Evolutionary conservation across 2,888 invertebrate genomes (phyloP).

Genomic region (Unio pictorum): DNA sequence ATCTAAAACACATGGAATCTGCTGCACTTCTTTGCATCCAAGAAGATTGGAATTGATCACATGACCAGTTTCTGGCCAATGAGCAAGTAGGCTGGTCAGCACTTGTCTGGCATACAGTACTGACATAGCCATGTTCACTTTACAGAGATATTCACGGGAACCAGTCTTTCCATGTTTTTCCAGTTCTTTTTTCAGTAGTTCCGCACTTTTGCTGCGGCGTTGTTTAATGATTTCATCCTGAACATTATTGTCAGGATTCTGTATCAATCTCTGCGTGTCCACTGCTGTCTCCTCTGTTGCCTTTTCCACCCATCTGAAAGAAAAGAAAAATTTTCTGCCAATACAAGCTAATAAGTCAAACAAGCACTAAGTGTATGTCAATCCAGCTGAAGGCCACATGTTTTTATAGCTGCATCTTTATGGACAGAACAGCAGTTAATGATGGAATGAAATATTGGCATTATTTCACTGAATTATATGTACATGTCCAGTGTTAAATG

Average conservation of each 20-base stretch:
- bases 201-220: conserved; percentile 58
- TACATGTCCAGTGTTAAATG: too few species aligned
- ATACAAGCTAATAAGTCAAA: not conserved
- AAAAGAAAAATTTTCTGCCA: not conserved
- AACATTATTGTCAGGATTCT: conserved; percentile 55
- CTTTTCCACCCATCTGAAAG: conserved; percentile 32
- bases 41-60: conserved; percentile 63
- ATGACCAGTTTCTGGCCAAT: conserved; percentile 64
- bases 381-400: too few species aligned
- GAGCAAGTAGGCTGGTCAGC: conserved; percentile 63
- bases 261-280: conserved; percentile 59
- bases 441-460: too few species aligned
- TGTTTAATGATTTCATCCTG: conserved; percentile 60
- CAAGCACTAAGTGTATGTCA: too few species aligned
- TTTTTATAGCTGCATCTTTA: too few species aligned
- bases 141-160: conserved; percentile 55
- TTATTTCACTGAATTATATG: too few species aligned
- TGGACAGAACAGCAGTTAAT: too few species aligned
- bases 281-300: conserved; percentile 60
- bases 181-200: conserved; percentile 64
- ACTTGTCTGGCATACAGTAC: conserved; percentile 67
- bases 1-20: conserved; percentile 68
- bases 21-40: conserved; percentile 64
- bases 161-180: conserved; percentile 62
- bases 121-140: conserved; percentile 65